phyloP scores from a whole-genome alignment of 2,113 vertebrate species.

The Thamnaconus septentrionalis region DNA sequence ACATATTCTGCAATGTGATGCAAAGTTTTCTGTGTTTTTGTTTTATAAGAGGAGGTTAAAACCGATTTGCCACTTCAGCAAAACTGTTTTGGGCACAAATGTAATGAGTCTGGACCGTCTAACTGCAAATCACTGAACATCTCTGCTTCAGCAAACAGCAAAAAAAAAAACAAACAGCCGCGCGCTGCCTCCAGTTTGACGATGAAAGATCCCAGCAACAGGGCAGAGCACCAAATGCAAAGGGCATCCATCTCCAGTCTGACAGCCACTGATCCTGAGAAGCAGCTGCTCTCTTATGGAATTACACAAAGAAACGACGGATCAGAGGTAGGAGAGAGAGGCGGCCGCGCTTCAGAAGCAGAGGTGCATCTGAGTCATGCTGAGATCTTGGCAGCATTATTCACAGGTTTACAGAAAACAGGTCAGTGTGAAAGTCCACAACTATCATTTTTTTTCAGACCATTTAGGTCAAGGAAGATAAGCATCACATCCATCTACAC shows the following conservation, averaged over 20 bases:
- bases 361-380: conserved; percentile 21
- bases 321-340: conserved; percentile 4
- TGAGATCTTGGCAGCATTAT: conserved; percentile 14
- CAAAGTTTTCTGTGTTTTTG: too few relatives aligned
- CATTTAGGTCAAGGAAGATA: too few relatives aligned
- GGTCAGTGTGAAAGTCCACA: too few relatives aligned
- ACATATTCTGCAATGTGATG: too few relatives aligned
- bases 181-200: not conserved
- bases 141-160: conserved; percentile 23
- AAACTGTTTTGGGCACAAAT: conserved; percentile 10
- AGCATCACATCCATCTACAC: too few relatives aligned
- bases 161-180: conserved; percentile 29
- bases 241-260: conserved; percentile 29
- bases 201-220: conserved; percentile 31
- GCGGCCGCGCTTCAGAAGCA: conserved; percentile 17
- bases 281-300: conserved; percentile 48
- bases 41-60: too few relatives aligned
- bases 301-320: conserved; percentile 52
- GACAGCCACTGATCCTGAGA: conserved; percentile 41
- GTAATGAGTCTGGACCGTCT: conserved; percentile 43
- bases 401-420: not conserved
- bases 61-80: too few relatives aligned
- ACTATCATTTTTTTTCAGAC: too few relatives aligned
- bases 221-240: conserved; percentile 28
- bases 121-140: conserved; percentile 36